These are phyloP conservation scores for Papilio xuthus DNA, from an alignment of 1,140 invertebrate species.

Conservation along the genomic window DNA sequence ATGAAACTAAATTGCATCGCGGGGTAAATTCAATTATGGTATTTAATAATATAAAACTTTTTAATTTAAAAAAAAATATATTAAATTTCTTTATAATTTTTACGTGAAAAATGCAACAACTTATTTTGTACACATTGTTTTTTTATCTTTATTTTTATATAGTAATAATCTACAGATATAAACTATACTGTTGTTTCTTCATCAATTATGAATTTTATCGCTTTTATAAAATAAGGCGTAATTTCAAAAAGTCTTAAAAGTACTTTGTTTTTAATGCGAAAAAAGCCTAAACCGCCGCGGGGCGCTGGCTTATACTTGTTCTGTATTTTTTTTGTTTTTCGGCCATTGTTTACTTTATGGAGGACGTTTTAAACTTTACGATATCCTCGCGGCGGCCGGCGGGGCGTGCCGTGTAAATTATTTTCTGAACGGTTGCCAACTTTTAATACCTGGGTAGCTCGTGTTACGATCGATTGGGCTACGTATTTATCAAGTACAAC, in stretches of 20 bases:
- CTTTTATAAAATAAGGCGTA: not conserved
- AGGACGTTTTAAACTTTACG: constrained; percentile 75
- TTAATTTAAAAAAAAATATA: not conserved
- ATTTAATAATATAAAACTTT: not conserved
- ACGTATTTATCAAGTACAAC: not conserved
- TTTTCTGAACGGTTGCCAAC: constrained; percentile 75
- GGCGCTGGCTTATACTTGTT: constrained; percentile 52
- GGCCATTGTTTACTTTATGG: constrained; percentile 78
- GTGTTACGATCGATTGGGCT: not conserved
- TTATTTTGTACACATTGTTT: too few relatives aligned
- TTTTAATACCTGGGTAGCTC: constrained; percentile 64
- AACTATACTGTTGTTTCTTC: not conserved
- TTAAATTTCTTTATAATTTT: not conserved
- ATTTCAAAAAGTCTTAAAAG: constrained; percentile 1
- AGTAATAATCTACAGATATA: not conserved
- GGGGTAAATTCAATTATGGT: not conserved
- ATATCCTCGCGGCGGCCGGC: constrained; percentile 63
- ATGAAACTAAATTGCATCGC: constrained; percentile 12
- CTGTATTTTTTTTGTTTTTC: constrained; percentile 62
- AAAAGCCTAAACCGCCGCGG: constrained; percentile 53
- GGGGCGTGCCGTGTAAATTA: constrained; percentile 64
- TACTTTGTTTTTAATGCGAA: constrained; percentile 50
- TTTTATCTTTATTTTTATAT: too few relatives aligned
- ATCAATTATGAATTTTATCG: not conserved
- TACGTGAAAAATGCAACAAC: too few relatives aligned